Evolutionary conservation across 2,888 invertebrate genomes (phyloP), one percentile per base, ranked within the genome.

Genomic region (Oxytorus armatus): DNA sequence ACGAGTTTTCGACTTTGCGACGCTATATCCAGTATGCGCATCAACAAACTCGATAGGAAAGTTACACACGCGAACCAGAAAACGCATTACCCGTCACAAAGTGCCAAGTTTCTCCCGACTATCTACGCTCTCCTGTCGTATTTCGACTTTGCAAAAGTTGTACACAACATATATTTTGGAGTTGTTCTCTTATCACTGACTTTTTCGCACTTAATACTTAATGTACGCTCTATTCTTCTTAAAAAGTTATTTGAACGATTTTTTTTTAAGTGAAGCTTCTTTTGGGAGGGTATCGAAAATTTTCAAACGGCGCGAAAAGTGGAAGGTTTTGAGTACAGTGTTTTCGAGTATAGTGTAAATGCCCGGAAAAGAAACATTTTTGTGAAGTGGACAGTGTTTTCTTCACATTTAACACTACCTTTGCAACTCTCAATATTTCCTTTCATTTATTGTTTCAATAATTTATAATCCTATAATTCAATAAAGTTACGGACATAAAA

Each of bases 41-140:
- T 18, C 51, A 16, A 51, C 72, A 74, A 74, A 74, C 65, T 74
- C 47, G 47, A 74, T 74, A 47, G 33, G 16, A 57, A 74, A 74
- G 65, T 74, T 65, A 53, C 44, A 55, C 44, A 47, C 8, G 7
- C n/a, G 39, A 63, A 55, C 16, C 36, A 7, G 8, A 44, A 29
- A 51, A 39, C 63, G 73, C 61, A 73, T 73, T 73, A 73, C 63
- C 55, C 42, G 73, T 74, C 44, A 55, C 65, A 47, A 14, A 65
- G 73, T 65, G 63, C 55, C 55, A 74, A 74, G 73, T 74, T 74
- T 47, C 47, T 23, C 36, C 23, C 44, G 16, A 4, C 11, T 3
- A 14, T 57, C 44, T 29, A 23, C 57, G 29, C 39, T 29, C 18
- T 29, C 42, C 39, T 49, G 49, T 25, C 29, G 29, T 21, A 23